Evolutionary conservation across 1,140 invertebrate genomes (phyloP).

Genomic region (Rhizoglyphus robini): DNA sequence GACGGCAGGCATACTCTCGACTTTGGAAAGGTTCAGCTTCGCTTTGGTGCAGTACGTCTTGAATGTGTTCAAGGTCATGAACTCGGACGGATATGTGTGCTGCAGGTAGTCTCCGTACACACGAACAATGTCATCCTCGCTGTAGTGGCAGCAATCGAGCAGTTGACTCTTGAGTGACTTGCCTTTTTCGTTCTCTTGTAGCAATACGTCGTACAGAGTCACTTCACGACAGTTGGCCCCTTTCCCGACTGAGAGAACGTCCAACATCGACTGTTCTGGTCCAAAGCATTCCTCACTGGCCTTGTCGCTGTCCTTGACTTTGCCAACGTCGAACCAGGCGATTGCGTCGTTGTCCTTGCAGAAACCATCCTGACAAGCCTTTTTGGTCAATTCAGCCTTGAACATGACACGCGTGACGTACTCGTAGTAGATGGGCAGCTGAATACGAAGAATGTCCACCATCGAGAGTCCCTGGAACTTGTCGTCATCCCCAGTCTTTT

Average conservation of each 20-base stretch:
- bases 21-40: not conserved
- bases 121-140: constrained; percentile 7
- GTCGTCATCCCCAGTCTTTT: not conserved
- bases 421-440: constrained; percentile 19
- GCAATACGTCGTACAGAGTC: not conserved
- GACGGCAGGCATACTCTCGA: not conserved
- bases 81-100: constrained; percentile 18
- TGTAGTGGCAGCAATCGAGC: not conserved
- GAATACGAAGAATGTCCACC: constrained; percentile 21
- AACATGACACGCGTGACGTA: constrained; percentile 21
- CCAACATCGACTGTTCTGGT: constrained; percentile 5
- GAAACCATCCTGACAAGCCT: not conserved
- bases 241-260: not conserved
- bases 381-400: constrained; percentile 9
- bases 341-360: constrained; percentile 15
- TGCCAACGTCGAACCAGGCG: not conserved
- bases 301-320: not conserved
- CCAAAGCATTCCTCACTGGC: constrained; percentile 16
- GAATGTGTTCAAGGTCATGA: constrained; percentile 12
- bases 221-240: not conserved
- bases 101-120: constrained; percentile 17
- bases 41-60: constrained; percentile 2
- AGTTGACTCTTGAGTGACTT: not conserved
- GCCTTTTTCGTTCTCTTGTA: not conserved
- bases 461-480: constrained; percentile 11